Evolutionary conservation across 2,797 vertebrate genomes (phyloP).

Genomic region (Megalops cyprinoides): DNA sequence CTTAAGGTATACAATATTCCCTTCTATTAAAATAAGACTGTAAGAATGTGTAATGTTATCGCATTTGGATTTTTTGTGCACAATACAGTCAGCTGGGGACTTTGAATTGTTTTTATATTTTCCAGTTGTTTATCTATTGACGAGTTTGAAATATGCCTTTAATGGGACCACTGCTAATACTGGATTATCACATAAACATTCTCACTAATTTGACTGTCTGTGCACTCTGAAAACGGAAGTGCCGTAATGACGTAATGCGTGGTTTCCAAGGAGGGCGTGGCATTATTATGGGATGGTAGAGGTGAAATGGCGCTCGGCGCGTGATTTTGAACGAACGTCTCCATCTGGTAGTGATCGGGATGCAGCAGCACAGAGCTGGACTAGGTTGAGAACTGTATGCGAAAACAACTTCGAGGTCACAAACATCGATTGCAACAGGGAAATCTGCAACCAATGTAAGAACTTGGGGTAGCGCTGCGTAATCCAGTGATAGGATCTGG

Average conservation of each 20-base stretch:
- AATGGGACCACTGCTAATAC: not conserved
- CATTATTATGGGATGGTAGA: constrained; percentile 89
- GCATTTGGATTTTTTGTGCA: no score
- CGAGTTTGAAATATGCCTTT: not conserved
- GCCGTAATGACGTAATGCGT: constrained; percentile 31
- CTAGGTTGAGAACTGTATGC: constrained; percentile 42
- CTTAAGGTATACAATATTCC: no score
- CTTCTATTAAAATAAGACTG: no score
- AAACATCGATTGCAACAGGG: constrained; percentile 24
- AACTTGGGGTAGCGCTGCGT: constrained; percentile 25
- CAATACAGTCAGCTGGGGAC: not conserved
- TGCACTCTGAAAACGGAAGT: constrained; percentile 29
- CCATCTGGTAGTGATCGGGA: constrained; percentile 69
- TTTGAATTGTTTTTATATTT: not conserved
- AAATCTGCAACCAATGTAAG: constrained; percentile 43
- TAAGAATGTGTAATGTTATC: no score
- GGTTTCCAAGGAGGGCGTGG: constrained; percentile 74
- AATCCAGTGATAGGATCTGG: constrained; percentile 57
- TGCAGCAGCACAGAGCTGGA: constrained; percentile 52
- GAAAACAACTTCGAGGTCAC: not conserved
- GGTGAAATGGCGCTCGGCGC: constrained; percentile 97
- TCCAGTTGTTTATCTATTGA: not conserved
- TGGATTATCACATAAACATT: not conserved
- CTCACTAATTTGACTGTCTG: not conserved
- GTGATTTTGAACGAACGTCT: constrained; percentile 98